Evolutionary conservation across 1,140 invertebrate species (phyloP).

Genomic region (Ephestia elutella): DNA sequence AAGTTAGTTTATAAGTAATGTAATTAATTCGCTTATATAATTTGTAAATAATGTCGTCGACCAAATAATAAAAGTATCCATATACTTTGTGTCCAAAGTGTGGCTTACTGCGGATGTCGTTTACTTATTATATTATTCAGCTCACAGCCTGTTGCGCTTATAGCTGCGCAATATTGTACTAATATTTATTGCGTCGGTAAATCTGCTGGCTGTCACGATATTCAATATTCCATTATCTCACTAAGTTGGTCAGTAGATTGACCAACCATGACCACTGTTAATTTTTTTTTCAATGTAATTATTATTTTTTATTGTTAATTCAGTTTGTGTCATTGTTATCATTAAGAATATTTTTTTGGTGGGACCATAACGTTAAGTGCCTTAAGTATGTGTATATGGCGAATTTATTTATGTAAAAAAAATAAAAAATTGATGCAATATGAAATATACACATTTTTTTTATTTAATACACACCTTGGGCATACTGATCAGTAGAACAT

Average conservation of each 20-base stretch:
- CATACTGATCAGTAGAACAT: not conserved
- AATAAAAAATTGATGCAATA: conserved; percentile 9
- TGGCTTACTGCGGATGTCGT: conserved; percentile 24
- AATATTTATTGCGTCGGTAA: not conserved
- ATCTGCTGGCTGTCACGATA: not conserved
- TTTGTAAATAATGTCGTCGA: conserved; percentile 8
- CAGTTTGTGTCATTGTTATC: conserved; percentile 46
- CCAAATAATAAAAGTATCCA: conserved; percentile 28
- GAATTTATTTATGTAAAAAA: conserved; percentile 43
- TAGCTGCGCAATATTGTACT: not conserved
- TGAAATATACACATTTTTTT: conserved; percentile 19
- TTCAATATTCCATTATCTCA: conserved; percentile 4
- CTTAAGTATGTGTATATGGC: conserved; percentile 55
- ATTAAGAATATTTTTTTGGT: conserved; percentile 37
- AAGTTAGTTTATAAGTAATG: conserved; percentile 19
- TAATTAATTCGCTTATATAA: conserved; percentile 16
- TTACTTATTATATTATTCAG: not conserved
- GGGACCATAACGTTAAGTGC: conserved; percentile 67
- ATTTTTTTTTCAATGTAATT: not conserved
- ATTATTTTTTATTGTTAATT: conserved; percentile 25
- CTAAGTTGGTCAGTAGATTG: conserved; percentile 6
- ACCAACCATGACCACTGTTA: not conserved
- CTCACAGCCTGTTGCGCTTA: not conserved
- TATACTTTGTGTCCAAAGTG: conserved; percentile 40
- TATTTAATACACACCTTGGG: conserved; percentile 15